Conservation (phyloP, 2,113 vertebrate genomes). For the Myotis yumanensis region DNA sequence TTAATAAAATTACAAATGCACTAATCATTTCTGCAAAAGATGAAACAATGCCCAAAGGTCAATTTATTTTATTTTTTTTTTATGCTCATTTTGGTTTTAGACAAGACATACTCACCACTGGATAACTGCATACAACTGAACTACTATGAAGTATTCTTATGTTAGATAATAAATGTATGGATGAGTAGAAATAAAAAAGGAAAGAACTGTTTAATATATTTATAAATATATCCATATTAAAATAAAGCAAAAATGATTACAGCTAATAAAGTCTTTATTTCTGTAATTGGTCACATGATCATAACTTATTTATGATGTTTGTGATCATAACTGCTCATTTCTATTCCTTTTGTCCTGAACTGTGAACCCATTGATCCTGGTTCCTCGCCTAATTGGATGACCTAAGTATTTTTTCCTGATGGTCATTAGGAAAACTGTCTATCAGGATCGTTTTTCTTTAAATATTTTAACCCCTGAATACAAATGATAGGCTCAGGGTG, state of each 20-base stretch:
- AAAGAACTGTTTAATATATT: neutral
- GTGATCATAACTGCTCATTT: neutral
- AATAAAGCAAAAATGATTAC: neutral
- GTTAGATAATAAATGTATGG: neutral
- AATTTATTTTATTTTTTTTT: neutral
- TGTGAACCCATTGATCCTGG: neutral
- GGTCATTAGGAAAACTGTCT: neutral
- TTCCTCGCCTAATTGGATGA: neutral
- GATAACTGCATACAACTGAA: neutral
- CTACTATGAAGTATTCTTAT: neutral
- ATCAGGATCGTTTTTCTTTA: neutral
- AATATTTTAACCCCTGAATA: neutral
- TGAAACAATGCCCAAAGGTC: neutral
- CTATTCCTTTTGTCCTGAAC: neutral
- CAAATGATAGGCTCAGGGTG: neutral
- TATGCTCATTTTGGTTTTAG: neutral
- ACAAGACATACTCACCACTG: neutral
- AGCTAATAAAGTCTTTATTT: neutral
- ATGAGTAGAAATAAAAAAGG: neutral
- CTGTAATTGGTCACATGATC: neutral
- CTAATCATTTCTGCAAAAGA: neutral
- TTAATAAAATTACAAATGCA: neutral
- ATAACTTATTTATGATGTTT: neutral
- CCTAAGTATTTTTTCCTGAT: neutral
- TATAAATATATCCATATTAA: neutral